phyloP scores from a whole-genome alignment of 37 sponge, comb jelly and placozoan genomes.

The Cladorhizidae sp. region DNA sequence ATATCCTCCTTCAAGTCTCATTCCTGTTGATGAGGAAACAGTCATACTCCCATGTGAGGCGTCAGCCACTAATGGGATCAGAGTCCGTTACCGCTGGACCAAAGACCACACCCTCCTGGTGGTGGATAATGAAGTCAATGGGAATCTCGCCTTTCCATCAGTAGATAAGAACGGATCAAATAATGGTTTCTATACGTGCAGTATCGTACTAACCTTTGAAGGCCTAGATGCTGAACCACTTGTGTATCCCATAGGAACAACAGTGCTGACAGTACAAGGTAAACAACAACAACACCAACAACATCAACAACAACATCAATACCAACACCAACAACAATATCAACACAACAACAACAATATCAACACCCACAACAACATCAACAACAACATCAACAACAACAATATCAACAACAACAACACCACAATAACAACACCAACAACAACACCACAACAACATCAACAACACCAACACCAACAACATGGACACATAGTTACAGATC shows the following conservation, averaged over 20 bases:
- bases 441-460: too few relatives aligned
- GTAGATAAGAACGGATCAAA: not conserved
- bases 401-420: too few relatives aligned
- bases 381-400: too few relatives aligned
- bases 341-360: too few relatives aligned
- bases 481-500: too few relatives aligned
- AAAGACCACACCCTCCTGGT: not conserved
- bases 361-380: too few relatives aligned
- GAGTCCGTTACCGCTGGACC: not conserved
- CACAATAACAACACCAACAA: too few relatives aligned
- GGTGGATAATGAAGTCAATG: not conserved
- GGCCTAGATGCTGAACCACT: conserved; percentile 3
- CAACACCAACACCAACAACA: too few relatives aligned
- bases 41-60: not conserved
- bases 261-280: conserved; percentile 28
- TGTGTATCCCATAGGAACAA: not conserved
- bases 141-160: not conserved
- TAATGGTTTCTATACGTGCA: conserved; percentile 30
- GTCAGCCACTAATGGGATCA: not conserved
- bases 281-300: not conserved
- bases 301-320: too few relatives aligned
- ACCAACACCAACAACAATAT: too few relatives aligned
- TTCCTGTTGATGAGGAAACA: not conserved
- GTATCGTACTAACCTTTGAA: not conserved
- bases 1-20: not conserved